Conservation (phyloP, 2,888 invertebrate genomes). For the Sarcophaga caerulescens region DNA sequence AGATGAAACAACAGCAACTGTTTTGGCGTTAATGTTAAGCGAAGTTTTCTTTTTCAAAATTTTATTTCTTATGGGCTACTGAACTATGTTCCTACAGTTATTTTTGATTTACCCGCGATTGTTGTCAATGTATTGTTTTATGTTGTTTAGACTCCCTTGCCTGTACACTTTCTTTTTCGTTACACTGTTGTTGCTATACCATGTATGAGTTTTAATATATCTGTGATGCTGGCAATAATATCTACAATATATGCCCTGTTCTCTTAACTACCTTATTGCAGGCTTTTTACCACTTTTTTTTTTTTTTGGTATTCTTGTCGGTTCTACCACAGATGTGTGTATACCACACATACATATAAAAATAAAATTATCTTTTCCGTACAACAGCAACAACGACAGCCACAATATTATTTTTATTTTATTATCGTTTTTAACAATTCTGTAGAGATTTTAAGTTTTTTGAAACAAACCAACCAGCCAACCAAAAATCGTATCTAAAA, state of each 20-base stretch:
- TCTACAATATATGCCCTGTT: neutral
- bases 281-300: too few species aligned
- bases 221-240: constrained; percentile 12
- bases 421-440: constrained; percentile 26
- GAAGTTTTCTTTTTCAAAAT: too few species aligned
- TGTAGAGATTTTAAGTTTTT: constrained; percentile 36
- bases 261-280: constrained; percentile 1
- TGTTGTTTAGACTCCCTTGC: too few species aligned
- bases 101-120: too few species aligned
- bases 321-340: neutral
- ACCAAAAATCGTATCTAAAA: neutral
- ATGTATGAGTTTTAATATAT: neutral
- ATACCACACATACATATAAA: neutral
- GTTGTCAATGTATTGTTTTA: too few species aligned
- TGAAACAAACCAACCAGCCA: constrained; percentile 23
- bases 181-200: neutral
- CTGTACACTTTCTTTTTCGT: neutral
- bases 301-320: neutral
- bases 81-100: too few species aligned
- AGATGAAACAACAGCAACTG: too few species aligned
- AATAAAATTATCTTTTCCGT: constrained; percentile 5
- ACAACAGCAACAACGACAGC: too few species aligned
- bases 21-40: too few species aligned
- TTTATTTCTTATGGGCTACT: too few species aligned
- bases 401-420: neutral